Percentiles rank a stretch among this genome's conserved stretches.
Evolutionary conservation across 2,113 vertebrate genomes (phyloP).

Genomic region (Noturus placidus): DNA sequence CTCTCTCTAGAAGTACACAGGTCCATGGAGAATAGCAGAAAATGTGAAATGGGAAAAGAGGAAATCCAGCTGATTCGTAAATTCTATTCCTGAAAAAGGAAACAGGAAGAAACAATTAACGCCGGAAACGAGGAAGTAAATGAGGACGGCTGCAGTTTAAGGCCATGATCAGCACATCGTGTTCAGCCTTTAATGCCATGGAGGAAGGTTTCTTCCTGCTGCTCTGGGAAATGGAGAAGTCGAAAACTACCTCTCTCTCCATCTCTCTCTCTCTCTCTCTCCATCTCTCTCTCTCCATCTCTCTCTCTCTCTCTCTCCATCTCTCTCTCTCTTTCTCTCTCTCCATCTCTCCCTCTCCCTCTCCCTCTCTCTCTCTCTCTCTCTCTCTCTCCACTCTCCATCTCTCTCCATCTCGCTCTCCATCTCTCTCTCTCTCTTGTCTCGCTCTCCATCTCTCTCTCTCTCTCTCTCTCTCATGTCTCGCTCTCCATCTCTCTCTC

Average conservation of each 20-base stretch:
- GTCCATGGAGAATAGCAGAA: slow-evolving; percentile 29
- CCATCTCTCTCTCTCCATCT: background rate
- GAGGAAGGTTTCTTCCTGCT: slow-evolving; percentile 50
- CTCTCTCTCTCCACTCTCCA: background rate
- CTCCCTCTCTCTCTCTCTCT: background rate
- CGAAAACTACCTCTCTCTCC: background rate
- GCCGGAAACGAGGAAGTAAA: background rate
- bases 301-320: background rate
- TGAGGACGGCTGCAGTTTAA: background rate
- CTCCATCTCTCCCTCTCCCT: no score
- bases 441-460: background rate
- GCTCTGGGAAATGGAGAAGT: background rate
- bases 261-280: background rate
- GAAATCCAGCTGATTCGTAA: slow-evolving; percentile 14
- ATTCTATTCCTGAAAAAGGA: slow-evolving; percentile 25
- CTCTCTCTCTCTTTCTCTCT: background rate
- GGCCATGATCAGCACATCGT: background rate
- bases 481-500: background rate
- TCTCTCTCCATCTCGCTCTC: background rate
- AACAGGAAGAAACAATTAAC: slow-evolving; percentile 51
- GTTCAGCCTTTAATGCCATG: slow-evolving; percentile 30
- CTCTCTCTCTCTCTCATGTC: background rate
- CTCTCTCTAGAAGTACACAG: background rate
- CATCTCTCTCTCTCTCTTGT: background rate
- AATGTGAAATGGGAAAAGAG: background rate